Evolutionary conservation across 37 sponge, comb jelly and placozoan species (phyloP).

Genomic region (Beroe forskalii): DNA sequence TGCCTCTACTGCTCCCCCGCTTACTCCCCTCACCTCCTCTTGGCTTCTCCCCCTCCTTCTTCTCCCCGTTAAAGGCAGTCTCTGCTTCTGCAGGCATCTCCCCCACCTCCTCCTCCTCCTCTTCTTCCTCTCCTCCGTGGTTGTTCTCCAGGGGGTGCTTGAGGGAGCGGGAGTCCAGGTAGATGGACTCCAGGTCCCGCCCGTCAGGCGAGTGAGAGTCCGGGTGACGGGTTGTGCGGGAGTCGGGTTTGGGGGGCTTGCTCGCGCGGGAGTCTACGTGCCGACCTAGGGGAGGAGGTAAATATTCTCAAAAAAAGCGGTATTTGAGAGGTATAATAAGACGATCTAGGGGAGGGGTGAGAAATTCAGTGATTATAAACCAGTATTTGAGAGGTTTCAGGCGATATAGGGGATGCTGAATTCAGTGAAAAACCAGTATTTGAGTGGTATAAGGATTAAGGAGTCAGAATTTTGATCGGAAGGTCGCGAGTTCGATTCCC

Average conservation of each 20-base stretch:
- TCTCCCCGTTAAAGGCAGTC: neutral
- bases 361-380: too few relatives aligned
- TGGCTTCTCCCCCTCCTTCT: neutral
- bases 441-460: too few relatives aligned
- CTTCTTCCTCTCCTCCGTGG: neutral
- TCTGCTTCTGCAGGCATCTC: too few relatives aligned
- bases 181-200: neutral
- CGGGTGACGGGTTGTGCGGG: neutral
- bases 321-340: too few relatives aligned
- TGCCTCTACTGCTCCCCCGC: neutral
- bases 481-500: too few relatives aligned
- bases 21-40: neutral
- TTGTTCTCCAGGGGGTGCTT: neutral
- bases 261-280: neutral
- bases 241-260: neutral
- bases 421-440: too few relatives aligned
- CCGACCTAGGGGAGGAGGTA: too few relatives aligned
- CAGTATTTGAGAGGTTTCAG: too few relatives aligned
- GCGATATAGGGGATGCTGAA: too few relatives aligned
- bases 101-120: neutral
- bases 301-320: too few relatives aligned
- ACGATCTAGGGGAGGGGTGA: too few relatives aligned
- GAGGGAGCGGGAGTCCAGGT: neutral
- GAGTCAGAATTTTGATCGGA: too few relatives aligned
- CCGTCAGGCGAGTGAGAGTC: neutral